These are phyloP conservation scores for Amphiura filiformis DNA, from an alignment of 35 echinoderm and acorn worm genomes.

Conservation along the genomic window DNA sequence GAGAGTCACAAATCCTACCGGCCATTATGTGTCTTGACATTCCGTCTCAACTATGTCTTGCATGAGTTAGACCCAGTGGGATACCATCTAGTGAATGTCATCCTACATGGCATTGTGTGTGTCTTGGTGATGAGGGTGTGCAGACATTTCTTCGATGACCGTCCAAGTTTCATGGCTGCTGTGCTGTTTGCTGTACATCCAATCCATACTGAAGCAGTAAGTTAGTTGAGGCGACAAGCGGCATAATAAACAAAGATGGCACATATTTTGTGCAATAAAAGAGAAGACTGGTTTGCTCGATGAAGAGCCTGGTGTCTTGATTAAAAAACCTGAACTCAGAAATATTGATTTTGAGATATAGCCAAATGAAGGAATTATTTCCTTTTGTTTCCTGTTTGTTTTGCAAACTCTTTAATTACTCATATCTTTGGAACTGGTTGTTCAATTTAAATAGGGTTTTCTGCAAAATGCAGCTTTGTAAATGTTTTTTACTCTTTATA, in stretches of 20 bases:
- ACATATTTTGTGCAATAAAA: too few species aligned
- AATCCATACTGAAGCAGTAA: slow-evolving; percentile 85
- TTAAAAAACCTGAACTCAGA: background rate
- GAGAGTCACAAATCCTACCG: slow-evolving; percentile 89
- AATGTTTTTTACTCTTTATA: background rate
- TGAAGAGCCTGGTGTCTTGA: too few species aligned
- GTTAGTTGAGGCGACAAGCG: slow-evolving; percentile 3
- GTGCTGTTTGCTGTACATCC: slow-evolving; percentile 82
- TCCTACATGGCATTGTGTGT: slow-evolving; percentile 65
- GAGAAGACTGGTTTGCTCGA: too few species aligned
- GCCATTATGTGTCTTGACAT: slow-evolving; percentile 70
- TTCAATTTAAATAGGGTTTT: too few species aligned
- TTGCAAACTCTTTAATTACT: background rate
- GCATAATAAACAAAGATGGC: too few species aligned
- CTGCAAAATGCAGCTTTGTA: too few species aligned
- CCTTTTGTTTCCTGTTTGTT: too few species aligned
- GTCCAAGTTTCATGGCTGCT: slow-evolving; percentile 42
- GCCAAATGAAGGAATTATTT: too few species aligned
- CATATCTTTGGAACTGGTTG: too few species aligned
- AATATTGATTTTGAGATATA: too few species aligned
- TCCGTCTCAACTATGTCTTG: slow-evolving; percentile 65
- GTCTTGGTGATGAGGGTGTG: slow-evolving; percentile 54
- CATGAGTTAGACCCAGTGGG: slow-evolving; percentile 56
- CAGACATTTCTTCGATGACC: slow-evolving; percentile 39
- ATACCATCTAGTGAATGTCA: slow-evolving; percentile 73